Base-by-base conservation (phyloP, 2,888 invertebrate species). In the Aspidiotus destructor region DNA sequence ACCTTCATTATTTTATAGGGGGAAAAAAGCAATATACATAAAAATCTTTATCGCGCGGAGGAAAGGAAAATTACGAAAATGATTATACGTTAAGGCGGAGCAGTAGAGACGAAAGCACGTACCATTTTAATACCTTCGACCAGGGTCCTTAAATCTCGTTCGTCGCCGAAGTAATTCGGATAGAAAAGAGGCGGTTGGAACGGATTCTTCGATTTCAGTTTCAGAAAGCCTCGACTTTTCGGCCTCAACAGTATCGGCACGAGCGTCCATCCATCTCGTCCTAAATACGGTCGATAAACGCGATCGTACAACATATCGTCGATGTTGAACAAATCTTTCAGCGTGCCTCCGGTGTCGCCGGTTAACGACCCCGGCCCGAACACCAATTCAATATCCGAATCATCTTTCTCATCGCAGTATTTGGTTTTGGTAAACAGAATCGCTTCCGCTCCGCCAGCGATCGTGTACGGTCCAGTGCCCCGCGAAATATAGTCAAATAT, bases 401-500 rank as follows among this genome's bases (percentile, higher is more conserved):
- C 83, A 8, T 81, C 79, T 0, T 78, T 74, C 70, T 81, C 79
- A 9, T 80, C 80, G 71, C 81, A 82, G 71, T 83, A 80, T 71
- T 82, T 80, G n/a, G 84, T 78, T 71, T 86, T 82, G 73, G 84
- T 76, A 73, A 85, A 87, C 1, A 83, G 81, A 1, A 86, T 75
- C 0, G 84, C 86, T 76, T 87, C 87, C 69, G 85, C 83, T 0
- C 85, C 86, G 13, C 86, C 86, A 0, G 85, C 82, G 7, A 84
- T 75, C 0, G 86, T 82, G n/a, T 84, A 74, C 0, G 83, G 85
- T 1, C 85, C 84, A 67, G 76, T 78, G 71, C 81, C 80, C 16
- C 77, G 77, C 69, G 84, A 79, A 79, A 82, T 85, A 70, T 84
- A 80, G 62, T 81, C 72, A 2, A 78, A 3, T 16, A 77, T 76